These are phyloP conservation scores for Leucoma salicis DNA, from an alignment of 2,888 invertebrate species.

Conservation along the genomic window DNA sequence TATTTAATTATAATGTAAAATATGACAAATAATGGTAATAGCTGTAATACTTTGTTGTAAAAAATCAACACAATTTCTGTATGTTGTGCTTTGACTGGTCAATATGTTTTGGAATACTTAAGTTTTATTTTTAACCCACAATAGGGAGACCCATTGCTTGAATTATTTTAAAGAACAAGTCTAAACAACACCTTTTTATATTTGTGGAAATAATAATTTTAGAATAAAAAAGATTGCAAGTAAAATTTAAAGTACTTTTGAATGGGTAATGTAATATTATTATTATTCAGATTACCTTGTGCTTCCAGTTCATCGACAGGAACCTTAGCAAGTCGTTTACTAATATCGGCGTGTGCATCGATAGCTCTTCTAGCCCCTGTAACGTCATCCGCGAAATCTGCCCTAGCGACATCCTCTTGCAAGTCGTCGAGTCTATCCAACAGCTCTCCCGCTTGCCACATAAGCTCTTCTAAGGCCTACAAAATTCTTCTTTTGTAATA, in stretches of 20 bases:
- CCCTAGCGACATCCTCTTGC: constrained; percentile 95
- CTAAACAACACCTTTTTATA: background rate
- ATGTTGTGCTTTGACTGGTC: background rate
- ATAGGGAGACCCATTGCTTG: background rate
- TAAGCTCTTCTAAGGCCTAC: constrained; percentile 94
- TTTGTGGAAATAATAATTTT: no score
- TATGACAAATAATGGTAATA: no score
- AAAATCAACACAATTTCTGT: background rate
- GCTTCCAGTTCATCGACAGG: constrained; percentile 96
- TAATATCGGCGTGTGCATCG: constrained; percentile 96
- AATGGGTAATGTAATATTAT: background rate
- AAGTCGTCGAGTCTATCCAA: constrained; percentile 95
- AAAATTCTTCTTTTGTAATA: constrained; percentile 5
- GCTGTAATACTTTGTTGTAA: background rate
- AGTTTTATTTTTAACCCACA: background rate
- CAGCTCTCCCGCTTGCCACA: constrained; percentile 97
- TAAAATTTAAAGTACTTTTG: background rate
- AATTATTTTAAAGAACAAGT: background rate
- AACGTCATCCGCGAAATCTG: constrained; percentile 97
- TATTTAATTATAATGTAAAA: no score
- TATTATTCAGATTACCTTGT: constrained; percentile 83
- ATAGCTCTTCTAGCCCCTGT: constrained; percentile 94
- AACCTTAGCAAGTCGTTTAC: constrained; percentile 95
- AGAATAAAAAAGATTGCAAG: background rate
- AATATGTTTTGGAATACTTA: background rate